phyloP scores from a whole-genome alignment of 2,113 vertebrate genomes.

The Anolis carolinensis region DNA sequence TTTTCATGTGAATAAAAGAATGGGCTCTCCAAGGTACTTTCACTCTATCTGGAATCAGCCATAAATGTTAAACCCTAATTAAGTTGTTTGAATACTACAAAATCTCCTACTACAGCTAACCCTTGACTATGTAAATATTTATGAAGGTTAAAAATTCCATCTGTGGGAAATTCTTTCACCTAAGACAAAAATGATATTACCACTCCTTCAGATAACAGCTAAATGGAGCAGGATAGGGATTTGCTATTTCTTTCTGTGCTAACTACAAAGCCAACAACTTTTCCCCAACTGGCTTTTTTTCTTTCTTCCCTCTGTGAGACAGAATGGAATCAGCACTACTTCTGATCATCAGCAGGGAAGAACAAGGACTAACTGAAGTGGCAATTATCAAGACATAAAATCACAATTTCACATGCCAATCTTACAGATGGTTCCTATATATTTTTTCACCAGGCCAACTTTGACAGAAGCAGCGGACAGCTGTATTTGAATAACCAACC shows the following conservation, averaged over 20 bases:
- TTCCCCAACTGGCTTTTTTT: not conserved
- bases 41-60: conserved; percentile 1
- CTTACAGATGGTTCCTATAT: not conserved
- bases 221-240: not conserved
- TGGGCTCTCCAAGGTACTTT: conserved; percentile 2
- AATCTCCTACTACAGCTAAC: conserved; percentile 16
- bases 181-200: not conserved
- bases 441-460: not conserved
- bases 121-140: not conserved
- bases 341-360: not conserved
- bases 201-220: not conserved
- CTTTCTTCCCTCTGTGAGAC: not conserved
- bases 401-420: not conserved
- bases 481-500: not conserved
- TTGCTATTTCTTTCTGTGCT: not conserved
- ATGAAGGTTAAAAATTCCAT: conserved; percentile 16
- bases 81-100: conserved; percentile 18
- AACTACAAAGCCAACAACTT: not conserved
- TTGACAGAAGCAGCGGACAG: not conserved
- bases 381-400: not conserved
- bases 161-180: not conserved
- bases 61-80: conserved; percentile 9
- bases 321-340: not conserved
- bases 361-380: not conserved
- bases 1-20: not conserved